Percentiles rank a stretch among this genome's conserved stretches.
Evolutionary conservation across 2,113 vertebrate species (phyloP).

Genomic region (Cryptoleucopteryx plumbea): DNA sequence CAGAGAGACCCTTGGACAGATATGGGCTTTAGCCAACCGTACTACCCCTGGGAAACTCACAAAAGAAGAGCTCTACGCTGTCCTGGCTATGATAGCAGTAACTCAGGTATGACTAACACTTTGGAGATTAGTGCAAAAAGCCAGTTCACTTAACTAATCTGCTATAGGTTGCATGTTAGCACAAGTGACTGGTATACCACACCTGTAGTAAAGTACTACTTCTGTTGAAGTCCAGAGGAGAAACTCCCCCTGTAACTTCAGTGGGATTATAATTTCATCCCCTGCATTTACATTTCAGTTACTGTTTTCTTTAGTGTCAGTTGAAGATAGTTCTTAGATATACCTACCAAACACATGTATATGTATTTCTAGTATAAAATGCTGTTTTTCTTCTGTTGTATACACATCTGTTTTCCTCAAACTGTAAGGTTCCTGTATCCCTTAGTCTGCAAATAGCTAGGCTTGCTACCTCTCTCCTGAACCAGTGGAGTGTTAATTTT

Average conservation of each 20-base stretch:
- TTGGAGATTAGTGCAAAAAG: not conserved
- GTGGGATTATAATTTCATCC: not conserved
- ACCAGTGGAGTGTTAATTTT: not conserved
- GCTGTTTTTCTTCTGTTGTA: not conserved
- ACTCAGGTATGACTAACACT: slow-evolving; percentile 80
- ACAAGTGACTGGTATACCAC: not conserved
- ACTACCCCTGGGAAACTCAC: slow-evolving; percentile 96
- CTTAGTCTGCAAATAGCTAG: not conserved
- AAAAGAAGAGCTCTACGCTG: slow-evolving; percentile 94
- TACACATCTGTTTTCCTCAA: not conserved
- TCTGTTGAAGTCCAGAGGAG: not conserved
- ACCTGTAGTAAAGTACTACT: not conserved
- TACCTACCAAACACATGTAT: fast-evolving
- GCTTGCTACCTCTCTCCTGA: not conserved
- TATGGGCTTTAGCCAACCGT: slow-evolving; percentile 95
- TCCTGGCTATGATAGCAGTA: slow-evolving; percentile 91
- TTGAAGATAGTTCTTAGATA: not conserved
- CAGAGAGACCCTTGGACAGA: slow-evolving; percentile 94
- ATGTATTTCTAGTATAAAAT: not conserved
- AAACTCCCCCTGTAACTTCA: not conserved
- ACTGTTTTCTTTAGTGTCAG: not conserved
- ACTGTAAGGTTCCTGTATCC: not conserved
- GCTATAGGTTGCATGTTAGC: not conserved
- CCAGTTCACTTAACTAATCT: not conserved
- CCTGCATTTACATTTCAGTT: not conserved